These are phyloP conservation scores for Sinohyriopsis cumingii DNA, from an alignment of 2,888 invertebrate species.

Conservation along the genomic window DNA sequence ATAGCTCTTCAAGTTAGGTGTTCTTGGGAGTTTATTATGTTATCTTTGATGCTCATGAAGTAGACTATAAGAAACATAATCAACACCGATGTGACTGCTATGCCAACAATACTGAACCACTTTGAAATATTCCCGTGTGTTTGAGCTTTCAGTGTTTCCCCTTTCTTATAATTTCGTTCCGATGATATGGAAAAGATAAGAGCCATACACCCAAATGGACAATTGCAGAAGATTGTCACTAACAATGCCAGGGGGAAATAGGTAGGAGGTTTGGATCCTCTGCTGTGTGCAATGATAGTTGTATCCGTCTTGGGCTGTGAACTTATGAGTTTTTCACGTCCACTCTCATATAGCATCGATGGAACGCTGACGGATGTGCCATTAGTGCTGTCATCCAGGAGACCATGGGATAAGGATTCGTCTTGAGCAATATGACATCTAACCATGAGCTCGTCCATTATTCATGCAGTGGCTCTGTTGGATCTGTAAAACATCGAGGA, in stretches of 20 bases:
- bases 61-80: slow-evolving; percentile 34
- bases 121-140: slow-evolving; percentile 28
- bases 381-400: too few species aligned
- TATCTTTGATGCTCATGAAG: slow-evolving; percentile 30
- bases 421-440: too few species aligned
- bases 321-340: too few species aligned
- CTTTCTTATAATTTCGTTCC: slow-evolving; percentile 12
- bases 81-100: slow-evolving; percentile 25
- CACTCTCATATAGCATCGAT: too few species aligned
- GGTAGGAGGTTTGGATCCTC: slow-evolving; percentile 27
- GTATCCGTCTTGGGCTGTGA: slow-evolving; percentile 7
- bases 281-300: slow-evolving; percentile 15
- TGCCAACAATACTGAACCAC: slow-evolving; percentile 34
- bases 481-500: too few species aligned
- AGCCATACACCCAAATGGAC: slow-evolving; percentile 27
- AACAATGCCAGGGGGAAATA: slow-evolving; percentile 24
- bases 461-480: too few species aligned
- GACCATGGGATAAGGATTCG: too few species aligned
- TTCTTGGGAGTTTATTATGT: slow-evolving; percentile 25
- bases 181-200: slow-evolving; percentile 29
- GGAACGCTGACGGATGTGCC: too few species aligned
- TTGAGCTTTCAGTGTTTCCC: slow-evolving; percentile 19
- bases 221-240: slow-evolving; percentile 24
- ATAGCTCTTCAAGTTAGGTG: slow-evolving; percentile 2
- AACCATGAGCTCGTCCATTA: too few species aligned